Evolutionary conservation across 2,888 invertebrate species (phyloP), one percentile per base, ranked within the genome.

Genomic region (Rotaria socialis): DNA sequence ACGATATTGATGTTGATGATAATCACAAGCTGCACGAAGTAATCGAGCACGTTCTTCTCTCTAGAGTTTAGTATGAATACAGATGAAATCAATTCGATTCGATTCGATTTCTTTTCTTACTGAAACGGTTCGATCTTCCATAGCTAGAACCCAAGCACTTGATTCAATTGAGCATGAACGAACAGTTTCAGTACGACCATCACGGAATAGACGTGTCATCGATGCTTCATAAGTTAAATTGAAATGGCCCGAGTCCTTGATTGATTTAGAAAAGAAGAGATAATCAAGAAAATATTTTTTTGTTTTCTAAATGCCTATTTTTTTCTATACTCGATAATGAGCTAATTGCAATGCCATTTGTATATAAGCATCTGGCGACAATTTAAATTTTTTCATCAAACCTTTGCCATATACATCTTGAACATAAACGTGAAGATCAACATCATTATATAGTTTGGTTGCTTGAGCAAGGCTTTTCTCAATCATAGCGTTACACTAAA

Each of bases 221-320:
- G 97, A 98, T 88, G 97, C 97, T 92, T 99, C 99, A 91, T 99
- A 99, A 0, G 98, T 98, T 0, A 96, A 95, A 11, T 96, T 96
- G 88, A 98, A 92, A 90, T 93, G 93, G 0, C 95, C 95, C 90
- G 96, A 94, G 91, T 96, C 95, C 80, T 80, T 0, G 7, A 74
- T 16, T 11, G 0, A 41, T 74, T 19, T 47, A 19, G 2, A 80
- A 8, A 80, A 24, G n/a, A 27, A 4, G 7, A 43, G 41, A 24
- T 47, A 0, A n/a, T 80, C 14, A 4, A n/a, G 47, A 11, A 6
- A 24, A 3, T 41, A 24, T 35, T 35, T 35, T 35, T 35, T 35
- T 35, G 35, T 35, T 8, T 14, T 50, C 50, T 50, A 50, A 50
- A 50, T 50, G 5, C 4, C 3, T 10, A 10, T 41, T 24, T 35